Conservation (phyloP, 2,797 vertebrate genomes). For the Esox masquinongy region DNA sequence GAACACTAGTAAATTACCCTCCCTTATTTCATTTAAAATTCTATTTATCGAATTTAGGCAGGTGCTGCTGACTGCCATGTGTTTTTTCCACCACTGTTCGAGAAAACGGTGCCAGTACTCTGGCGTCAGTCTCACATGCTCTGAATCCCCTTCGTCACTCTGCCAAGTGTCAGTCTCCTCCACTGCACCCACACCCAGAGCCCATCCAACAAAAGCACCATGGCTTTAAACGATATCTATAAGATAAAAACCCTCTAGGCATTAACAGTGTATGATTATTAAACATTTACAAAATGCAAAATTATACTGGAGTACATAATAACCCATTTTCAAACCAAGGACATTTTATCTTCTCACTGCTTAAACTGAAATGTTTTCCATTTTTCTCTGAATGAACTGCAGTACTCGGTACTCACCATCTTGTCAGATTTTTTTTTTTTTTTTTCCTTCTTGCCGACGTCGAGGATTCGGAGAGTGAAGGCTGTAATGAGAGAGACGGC, state of each 20-base stretch:
- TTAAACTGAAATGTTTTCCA: not conserved
- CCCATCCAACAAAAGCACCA: not conserved
- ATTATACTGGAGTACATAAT: not conserved
- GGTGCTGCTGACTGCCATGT: constrained; percentile 6
- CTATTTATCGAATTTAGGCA: not conserved
- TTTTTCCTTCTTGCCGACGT: constrained; percentile 53
- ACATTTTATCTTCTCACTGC: not conserved
- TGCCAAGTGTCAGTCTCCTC: not conserved
- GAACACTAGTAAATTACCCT: not conserved
- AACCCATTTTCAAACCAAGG: not conserved
- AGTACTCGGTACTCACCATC: constrained; percentile 54
- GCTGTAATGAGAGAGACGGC: not conserved
- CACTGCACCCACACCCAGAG: not conserved
- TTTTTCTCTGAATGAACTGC: not conserved
- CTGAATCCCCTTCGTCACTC: not conserved
- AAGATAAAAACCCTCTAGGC: not conserved
- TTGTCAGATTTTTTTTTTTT: constrained; percentile 26
- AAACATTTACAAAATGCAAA: not conserved
- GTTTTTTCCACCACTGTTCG: not conserved
- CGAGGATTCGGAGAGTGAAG: constrained; percentile 59
- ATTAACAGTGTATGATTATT: not conserved
- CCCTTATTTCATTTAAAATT: not conserved
- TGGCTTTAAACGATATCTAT: not conserved
- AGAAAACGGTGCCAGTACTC: constrained; percentile 5
- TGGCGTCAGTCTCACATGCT: not conserved